These are phyloP conservation scores for Himalopsyche anomala DNA, from an alignment of 2,888 invertebrate genomes.

Conservation along the genomic window DNA sequence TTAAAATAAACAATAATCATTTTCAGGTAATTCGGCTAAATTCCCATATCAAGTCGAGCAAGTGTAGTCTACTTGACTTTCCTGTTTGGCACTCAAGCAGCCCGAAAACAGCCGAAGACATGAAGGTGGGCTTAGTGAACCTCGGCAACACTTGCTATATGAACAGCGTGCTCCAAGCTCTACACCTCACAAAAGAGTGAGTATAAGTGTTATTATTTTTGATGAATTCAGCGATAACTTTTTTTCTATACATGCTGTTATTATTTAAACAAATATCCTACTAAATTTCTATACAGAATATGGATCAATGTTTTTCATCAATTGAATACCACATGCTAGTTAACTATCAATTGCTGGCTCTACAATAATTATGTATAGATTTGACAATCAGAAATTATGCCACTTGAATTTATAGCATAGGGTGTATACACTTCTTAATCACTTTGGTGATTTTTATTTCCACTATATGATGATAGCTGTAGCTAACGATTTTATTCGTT, in stretches of 20 bases:
- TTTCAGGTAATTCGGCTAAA: slow-evolving; percentile 72
- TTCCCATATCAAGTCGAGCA: slow-evolving; percentile 73
- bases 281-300: slow-evolving; percentile 46
- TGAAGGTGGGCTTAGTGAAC: slow-evolving; percentile 85
- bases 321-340: no score
- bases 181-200: slow-evolving; percentile 87
- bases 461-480: no score
- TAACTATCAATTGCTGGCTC: no score
- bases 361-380: no score
- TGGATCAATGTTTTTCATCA: no score
- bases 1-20: not conserved
- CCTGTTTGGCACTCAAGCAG: slow-evolving; percentile 68
- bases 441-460: no score
- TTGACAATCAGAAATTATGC: no score
- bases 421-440: no score
- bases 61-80: slow-evolving; percentile 69
- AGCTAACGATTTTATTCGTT: no score
- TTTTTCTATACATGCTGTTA: no score
- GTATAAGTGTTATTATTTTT: slow-evolving; percentile 67
- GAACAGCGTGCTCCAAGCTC: slow-evolving; percentile 91
- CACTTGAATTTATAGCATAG: no score
- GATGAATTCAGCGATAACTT: no score
- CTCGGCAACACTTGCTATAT: slow-evolving; percentile 93
- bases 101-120: not conserved
- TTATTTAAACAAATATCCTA: not conserved